A percentile compares a stretch with the other conserved stretches of the same genome.
phyloP scores from a whole-genome alignment of 92 coral and sea anemone genomes.

The Porites evermanni region DNA sequence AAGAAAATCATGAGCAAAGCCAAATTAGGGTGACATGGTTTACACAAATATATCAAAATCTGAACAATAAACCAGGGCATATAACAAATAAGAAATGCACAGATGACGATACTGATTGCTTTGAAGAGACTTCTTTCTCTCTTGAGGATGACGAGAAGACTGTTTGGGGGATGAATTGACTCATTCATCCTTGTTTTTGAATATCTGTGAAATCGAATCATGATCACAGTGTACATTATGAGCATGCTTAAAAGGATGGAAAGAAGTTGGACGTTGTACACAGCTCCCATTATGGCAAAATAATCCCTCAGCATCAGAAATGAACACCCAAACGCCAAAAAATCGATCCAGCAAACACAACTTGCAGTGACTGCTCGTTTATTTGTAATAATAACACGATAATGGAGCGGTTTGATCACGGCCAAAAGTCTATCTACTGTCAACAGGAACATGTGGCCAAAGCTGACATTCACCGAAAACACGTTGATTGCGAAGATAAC shows the following conservation, averaged over 20 bases:
- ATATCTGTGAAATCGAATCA: background rate
- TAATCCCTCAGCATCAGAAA: background rate
- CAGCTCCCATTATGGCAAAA: background rate
- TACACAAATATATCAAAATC: slow-evolving; percentile 2
- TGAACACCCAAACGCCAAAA: too few relatives aligned
- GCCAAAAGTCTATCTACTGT: too few relatives aligned
- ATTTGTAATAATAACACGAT: background rate
- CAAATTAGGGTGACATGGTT: slow-evolving; percentile 11
- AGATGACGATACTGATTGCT: background rate
- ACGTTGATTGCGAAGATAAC: too few relatives aligned
- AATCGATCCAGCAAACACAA: too few relatives aligned
- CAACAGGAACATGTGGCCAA: too few relatives aligned
- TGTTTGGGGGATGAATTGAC: background rate
- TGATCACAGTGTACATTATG: background rate
- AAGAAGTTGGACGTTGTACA: slow-evolving; percentile 9
- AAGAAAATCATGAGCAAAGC: slow-evolving; percentile 19
- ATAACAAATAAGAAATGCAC: slow-evolving; percentile 25
- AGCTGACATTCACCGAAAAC: too few relatives aligned
- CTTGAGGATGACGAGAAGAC: background rate
- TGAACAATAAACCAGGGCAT: slow-evolving; percentile 36
- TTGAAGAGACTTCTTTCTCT: slow-evolving; percentile 6
- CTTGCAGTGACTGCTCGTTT: too few relatives aligned
- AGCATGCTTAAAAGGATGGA: background rate
- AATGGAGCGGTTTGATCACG: background rate
- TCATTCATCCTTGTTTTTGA: background rate